Evolutionary conservation across 2,113 vertebrate genomes (phyloP), one percentile per base, ranked within the genome.

Genomic region (Rhinichthys klamathensis): DNA sequence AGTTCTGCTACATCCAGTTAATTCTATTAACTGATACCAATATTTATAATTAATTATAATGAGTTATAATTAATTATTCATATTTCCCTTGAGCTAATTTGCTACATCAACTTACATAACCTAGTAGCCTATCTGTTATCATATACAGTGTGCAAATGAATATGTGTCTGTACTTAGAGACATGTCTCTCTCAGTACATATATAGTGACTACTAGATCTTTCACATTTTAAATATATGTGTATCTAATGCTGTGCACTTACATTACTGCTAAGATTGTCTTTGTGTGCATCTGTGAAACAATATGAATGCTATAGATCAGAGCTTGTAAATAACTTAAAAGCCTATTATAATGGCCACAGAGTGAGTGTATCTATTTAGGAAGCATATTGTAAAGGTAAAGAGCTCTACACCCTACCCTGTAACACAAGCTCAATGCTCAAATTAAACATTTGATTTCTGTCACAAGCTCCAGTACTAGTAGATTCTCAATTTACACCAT

Each of bases 91-190:
- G 38, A 41, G 41, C 0, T 41, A 41, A 41, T 41, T 41, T 41
- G 8, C 8, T 41, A 41, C 16, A 21, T 16, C 9, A 30, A 10
- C 27, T 67, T 81, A 3, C 38, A 80, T 65, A 80, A 80, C 38
- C 38, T 49, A 27, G 79, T 70, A 70, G 35, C 67, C 27, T 51
- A 32, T n/a, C 32, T 32, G 21, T 35, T 65, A 81, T 58, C 8
- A 21, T 11, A 27, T 70, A n/a, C 35, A 18, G 70, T 38, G 27
- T 35, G 60, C 21, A 63, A 65, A 51, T 78, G 0, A 65, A 30
- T 70, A 69, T 69, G 78, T 80, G 54, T 74, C n/a, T 32, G 56
- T 58, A 18, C n/a, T 13, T 63, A 54, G 5, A 63, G 21, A 63
- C 73, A 41, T 16, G 3, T 41, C 32, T 70, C 8, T 38, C 16